Evolutionary conservation across 1,140 invertebrate genomes (phyloP), one percentile per base, ranked within the genome.

Genomic region (Trypoxylus dichotomus): DNA sequence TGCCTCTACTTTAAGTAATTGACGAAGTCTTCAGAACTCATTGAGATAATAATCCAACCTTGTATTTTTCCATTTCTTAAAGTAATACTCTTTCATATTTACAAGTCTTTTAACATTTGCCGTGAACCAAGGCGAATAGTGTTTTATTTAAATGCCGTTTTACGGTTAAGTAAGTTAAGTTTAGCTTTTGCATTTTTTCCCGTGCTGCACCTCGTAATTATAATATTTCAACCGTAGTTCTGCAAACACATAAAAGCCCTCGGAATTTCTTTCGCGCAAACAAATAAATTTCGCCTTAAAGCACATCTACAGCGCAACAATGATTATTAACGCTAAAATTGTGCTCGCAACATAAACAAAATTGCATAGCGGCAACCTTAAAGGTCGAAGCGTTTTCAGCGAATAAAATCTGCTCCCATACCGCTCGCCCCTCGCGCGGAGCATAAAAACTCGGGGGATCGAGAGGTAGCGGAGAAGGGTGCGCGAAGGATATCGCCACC

Each of bases 271-370:
- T 54, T 54, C 47, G 47, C 47, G 19, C 47, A 54, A 54, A 68
- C 60, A 25, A 24, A 68, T 68, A 68, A 68, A 68, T 68, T 68
- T 29, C 60, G 13, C 27, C 21, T 68, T 68, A 68, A 68, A 68
- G 27, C 60, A 27, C 60, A 29, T 68, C 60, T 13, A 68, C 60
- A 24, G 60, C 21, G 24, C 24, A 21, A 68, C 60, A 68, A 68
- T 24, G 19, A 68, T 68, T 29, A 68, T 68, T 68, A 68, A 54
- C 60, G 60, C 24, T 25, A 68, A 68, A 68, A 68, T 68, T 68
- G 27, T 24, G 24, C 60, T 29, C 24, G 60, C 60, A 68, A 74
- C 42, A 42, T 74, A 47, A 42, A 24, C 73, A 74, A 24, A 74
- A 47, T 42, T 74, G 27, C 73, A 41, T 29, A 29, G 19, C 42